These are phyloP conservation scores for Characodon lateralis DNA, from an alignment of 2,797 vertebrate species.

Conservation along the genomic window DNA sequence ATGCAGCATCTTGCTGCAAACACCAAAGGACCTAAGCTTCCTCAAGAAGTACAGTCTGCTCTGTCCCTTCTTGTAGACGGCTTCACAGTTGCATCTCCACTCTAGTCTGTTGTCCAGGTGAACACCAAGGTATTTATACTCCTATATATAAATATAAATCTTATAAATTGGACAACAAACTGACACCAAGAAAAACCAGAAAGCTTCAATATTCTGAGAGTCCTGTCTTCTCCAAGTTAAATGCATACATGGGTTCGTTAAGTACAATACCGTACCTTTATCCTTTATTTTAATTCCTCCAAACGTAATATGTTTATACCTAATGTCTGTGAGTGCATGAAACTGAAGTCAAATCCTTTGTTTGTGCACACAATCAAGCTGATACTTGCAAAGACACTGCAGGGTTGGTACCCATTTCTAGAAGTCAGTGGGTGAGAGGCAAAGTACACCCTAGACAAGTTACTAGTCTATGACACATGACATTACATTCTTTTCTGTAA, in stretches of 20 bases:
- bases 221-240: background rate
- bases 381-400: background rate
- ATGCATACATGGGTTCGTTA: background rate
- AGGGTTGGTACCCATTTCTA: background rate
- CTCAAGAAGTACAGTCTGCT: no score
- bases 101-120: no score
- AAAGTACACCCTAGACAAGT: background rate
- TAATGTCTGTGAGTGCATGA: background rate
- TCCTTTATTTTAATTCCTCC: background rate
- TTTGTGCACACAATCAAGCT: background rate
- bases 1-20: no score
- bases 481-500: background rate
- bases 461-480: background rate
- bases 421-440: background rate
- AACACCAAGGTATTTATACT: no score
- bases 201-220: background rate
- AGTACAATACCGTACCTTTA: background rate
- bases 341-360: background rate
- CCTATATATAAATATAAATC: no score
- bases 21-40: no score
- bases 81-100: no score
- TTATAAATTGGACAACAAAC: slow-evolving; percentile 3
- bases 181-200: background rate
- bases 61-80: no score
- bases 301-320: background rate